These are phyloP conservation scores for Dasyprocta punctata DNA, from an alignment of 2,113 vertebrate genomes.

Conservation along the genomic window DNA sequence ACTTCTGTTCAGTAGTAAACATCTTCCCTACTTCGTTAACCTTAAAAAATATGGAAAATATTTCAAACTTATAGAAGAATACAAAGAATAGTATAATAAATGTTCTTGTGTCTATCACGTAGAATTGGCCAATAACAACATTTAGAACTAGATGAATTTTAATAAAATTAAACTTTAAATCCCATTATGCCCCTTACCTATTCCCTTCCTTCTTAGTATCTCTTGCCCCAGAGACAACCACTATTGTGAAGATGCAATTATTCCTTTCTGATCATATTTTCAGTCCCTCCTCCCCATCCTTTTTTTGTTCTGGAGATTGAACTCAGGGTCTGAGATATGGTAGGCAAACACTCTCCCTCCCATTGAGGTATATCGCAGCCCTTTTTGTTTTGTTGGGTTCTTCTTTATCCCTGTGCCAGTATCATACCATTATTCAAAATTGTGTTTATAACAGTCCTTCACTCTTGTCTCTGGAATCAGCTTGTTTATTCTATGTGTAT, in stretches of 20 bases:
- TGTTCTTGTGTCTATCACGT: not conserved
- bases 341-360: not conserved
- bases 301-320: not conserved
- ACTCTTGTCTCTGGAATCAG: not conserved
- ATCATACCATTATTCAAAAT: not conserved
- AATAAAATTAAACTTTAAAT: slow-evolving; percentile 42
- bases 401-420: not conserved
- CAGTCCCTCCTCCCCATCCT: not conserved
- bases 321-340: not conserved
- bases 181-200: not conserved
- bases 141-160: not conserved
- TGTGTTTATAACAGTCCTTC: not conserved
- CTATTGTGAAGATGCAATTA: not conserved
- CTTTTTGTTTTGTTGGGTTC: not conserved
- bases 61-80: not conserved
- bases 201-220: not conserved
- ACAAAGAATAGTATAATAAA: not conserved
- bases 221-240: not conserved
- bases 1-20: slow-evolving; percentile 21
- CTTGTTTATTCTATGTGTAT: not conserved
- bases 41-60: not conserved
- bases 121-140: not conserved
- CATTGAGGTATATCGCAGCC: not conserved
- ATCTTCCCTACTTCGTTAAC: not conserved
- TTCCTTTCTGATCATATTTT: not conserved